Evolutionary conservation across 2,797 vertebrate genomes (phyloP).

Genomic region (Falco biarmicus): DNA sequence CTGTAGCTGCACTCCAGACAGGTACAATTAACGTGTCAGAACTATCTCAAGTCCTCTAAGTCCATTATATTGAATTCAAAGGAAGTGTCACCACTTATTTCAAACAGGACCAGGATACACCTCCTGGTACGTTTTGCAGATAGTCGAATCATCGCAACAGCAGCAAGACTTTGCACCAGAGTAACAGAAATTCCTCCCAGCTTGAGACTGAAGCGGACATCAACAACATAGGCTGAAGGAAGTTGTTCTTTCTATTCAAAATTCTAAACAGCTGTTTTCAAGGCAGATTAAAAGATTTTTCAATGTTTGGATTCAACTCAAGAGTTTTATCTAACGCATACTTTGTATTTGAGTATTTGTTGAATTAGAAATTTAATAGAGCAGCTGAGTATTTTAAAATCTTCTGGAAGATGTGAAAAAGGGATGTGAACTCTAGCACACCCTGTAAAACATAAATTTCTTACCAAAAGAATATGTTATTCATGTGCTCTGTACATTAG

Average conservation of each 20-base stretch:
- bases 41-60: not conserved
- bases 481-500: conserved; percentile 83
- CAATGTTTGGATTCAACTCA: conserved; percentile 61
- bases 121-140: not conserved
- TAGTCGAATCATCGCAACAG: not conserved
- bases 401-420: conserved; percentile 80
- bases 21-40: not conserved
- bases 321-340: conserved; percentile 65
- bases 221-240: conserved; percentile 37
- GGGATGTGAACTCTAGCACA: conserved; percentile 79
- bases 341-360: conserved; percentile 71
- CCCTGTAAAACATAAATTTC: conserved; percentile 76
- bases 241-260: conserved; percentile 64
- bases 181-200: conserved; percentile 44
- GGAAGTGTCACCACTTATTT: not conserved
- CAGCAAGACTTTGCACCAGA: conserved; percentile 11
- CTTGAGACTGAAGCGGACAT: not conserved
- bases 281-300: conserved; percentile 68
- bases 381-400: conserved; percentile 78
- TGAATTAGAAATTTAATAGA: conserved; percentile 75
- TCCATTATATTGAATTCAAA: not conserved
- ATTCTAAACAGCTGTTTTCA: conserved; percentile 68
- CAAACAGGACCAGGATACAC: not conserved
- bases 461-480: conserved; percentile 81
- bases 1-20: not conserved